Conservation (phyloP, 2,888 invertebrate species). For the Diadegma fenestrale region DNA sequence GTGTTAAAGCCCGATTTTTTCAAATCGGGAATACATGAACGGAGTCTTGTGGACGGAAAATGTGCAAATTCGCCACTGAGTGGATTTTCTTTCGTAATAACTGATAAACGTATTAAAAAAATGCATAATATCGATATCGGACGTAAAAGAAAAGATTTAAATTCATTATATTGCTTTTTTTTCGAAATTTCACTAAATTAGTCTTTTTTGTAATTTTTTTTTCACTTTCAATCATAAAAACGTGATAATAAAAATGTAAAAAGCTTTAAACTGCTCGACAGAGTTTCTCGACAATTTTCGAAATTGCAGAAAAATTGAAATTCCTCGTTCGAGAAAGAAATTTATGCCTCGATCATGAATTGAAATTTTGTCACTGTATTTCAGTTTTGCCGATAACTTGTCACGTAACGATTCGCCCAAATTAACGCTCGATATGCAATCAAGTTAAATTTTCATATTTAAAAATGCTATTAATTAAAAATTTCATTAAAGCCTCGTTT, state of each 20-base stretch:
- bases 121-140: neutral
- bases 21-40: neutral
- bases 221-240: neutral
- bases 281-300: neutral
- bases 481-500: neutral
- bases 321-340: neutral
- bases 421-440: neutral
- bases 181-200: no score
- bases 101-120: neutral
- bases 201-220: neutral
- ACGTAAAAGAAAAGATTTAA: neutral
- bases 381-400: neutral
- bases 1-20: neutral
- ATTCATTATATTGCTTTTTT: no score
- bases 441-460: neutral
- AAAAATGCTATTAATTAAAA: neutral
- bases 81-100: neutral
- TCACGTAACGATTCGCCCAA: neutral
- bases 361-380: neutral
- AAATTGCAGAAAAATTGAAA: neutral
- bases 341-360: neutral
- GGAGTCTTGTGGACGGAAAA: neutral
- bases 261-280: neutral
- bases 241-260: neutral
- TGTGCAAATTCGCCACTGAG: neutral